Conservation (phyloP, 2,113 vertebrate species). For the Tamias sibiricus region DNA sequence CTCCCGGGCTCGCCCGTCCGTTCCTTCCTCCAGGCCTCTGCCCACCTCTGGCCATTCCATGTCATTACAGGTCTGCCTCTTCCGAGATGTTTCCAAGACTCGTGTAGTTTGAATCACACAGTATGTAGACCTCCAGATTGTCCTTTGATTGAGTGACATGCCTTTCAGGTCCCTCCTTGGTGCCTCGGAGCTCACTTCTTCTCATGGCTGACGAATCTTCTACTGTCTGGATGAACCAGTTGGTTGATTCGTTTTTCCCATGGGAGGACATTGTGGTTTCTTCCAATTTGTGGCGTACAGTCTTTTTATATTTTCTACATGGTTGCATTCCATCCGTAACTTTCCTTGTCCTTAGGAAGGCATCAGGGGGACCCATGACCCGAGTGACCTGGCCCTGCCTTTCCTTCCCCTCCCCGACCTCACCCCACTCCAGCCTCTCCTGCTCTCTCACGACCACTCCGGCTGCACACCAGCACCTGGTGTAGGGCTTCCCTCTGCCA, state of each 20-base stretch:
- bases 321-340: accelerated
- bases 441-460: accelerated
- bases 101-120: accelerated
- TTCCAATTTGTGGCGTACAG: accelerated
- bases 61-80: background rate
- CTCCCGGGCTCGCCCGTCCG: accelerated
- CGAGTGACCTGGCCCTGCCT: accelerated
- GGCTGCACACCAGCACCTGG: accelerated
- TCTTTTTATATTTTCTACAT: background rate
- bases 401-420: accelerated
- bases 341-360: background rate
- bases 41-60: background rate
- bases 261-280: background rate
- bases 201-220: background rate
- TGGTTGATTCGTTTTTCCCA: too few species aligned
- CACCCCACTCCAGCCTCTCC: background rate
- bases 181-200: background rate
- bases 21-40: background rate
- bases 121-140: background rate
- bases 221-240: background rate
- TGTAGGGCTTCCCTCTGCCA: accelerated
- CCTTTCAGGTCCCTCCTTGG: background rate
- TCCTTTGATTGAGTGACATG: too few species aligned
- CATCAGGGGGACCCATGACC: background rate
- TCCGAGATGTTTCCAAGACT: background rate